These are phyloP conservation scores for Cladopsammia gracilis DNA, from an alignment of 64 coral and sea anemone species.

Conservation along the genomic window DNA sequence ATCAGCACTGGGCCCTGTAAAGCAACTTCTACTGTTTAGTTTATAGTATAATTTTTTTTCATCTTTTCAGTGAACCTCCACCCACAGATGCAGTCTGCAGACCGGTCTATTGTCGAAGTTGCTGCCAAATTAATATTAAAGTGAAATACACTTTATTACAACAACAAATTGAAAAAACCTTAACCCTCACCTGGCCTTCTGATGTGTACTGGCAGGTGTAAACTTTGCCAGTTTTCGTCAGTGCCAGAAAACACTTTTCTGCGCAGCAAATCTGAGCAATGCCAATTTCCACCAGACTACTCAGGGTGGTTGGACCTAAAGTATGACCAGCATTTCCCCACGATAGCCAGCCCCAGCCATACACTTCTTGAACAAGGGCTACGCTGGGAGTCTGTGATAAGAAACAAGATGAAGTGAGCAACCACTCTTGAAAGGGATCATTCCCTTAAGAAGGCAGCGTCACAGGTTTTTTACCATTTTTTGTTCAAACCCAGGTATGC, in stretches of 20 bases:
- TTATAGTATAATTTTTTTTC: neutral
- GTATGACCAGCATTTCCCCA: constrained; percentile 79
- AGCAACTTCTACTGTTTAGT: neutral
- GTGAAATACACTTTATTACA: no score
- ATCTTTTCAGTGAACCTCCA: no score
- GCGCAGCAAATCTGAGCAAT: constrained; percentile 90
- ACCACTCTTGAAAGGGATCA: neutral
- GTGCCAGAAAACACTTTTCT: constrained; percentile 88
- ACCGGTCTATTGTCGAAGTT: no score
- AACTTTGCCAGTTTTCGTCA: constrained; percentile 89
- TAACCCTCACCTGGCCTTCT: constrained; percentile 81
- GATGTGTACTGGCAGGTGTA: constrained; percentile 82
- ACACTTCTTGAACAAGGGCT: constrained; percentile 85
- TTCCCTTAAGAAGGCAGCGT: neutral
- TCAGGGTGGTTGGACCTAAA: constrained; percentile 75
- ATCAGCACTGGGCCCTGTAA: constrained; percentile 75
- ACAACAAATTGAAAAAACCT: neutral
- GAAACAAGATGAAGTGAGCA: neutral
- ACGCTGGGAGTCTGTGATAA: constrained; percentile 65
- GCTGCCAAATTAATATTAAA: no score
- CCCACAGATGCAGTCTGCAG: no score
- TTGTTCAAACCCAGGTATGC: no score
- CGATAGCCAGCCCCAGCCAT: constrained; percentile 91
- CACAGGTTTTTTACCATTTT: no score
- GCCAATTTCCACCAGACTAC: constrained; percentile 79